A percentile compares a stretch with the other conserved stretches of the same genome.
Conservation (phyloP, 2,113 vertebrate genomes). For the Peromyscus leucopus region DNA sequence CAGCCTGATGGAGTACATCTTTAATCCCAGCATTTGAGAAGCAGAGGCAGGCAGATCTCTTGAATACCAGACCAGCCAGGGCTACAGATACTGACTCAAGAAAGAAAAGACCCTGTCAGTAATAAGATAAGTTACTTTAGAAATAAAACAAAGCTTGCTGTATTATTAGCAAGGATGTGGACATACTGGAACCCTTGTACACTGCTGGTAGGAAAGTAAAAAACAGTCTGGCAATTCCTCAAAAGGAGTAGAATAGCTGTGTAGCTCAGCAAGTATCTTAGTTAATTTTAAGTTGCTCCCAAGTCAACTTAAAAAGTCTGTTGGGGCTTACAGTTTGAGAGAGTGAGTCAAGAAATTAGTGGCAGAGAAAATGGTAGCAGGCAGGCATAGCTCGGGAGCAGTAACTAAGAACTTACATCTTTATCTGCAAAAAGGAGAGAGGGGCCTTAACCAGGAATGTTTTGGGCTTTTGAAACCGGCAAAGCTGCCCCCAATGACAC, state of each 20-base stretch:
- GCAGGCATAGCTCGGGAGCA: background rate
- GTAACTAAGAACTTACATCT: background rate
- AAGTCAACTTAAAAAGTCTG: background rate
- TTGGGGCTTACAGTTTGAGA: background rate
- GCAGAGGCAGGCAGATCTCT: background rate
- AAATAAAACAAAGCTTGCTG: background rate
- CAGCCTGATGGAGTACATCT: background rate
- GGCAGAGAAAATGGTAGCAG: background rate
- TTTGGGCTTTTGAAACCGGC: background rate
- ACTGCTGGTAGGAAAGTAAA: background rate
- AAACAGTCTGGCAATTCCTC: background rate
- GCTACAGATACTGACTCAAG: background rate
- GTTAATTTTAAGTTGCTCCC: background rate
- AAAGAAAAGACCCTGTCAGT: background rate
- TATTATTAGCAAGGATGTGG: background rate
- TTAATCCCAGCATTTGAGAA: background rate
- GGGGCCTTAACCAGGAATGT: background rate
- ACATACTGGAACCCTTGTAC: background rate
- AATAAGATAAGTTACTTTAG: background rate
- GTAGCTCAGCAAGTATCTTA: background rate
- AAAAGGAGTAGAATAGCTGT: background rate
- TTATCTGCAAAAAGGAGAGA: background rate
- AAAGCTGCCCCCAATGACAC: background rate
- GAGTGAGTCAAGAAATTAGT: background rate
- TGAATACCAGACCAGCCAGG: background rate